Base-by-base conservation (phyloP, 1,140 invertebrate species). In the Andrena cerasifolii region DNA sequence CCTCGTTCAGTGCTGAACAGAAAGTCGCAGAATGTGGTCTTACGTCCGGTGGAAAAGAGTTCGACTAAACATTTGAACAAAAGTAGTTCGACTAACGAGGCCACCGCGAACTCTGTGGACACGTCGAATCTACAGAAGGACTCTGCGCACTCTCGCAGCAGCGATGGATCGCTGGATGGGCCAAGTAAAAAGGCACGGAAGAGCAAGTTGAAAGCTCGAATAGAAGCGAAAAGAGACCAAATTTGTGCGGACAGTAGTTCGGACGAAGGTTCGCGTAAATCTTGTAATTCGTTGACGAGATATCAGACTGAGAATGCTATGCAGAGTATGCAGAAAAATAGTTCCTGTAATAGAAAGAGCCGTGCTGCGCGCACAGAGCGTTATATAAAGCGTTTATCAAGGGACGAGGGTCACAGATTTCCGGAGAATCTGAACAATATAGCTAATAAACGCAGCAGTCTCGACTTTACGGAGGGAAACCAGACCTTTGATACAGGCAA, bases 291-390 rank as follows among this genome's bases (percentile, higher is more conserved):
- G 14, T 94, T 95, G 14, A 94, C 94, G 40, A 93, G 93, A 83
- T 95, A 95, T 84, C 92, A 94, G 83, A 95, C 94, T 88, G 95
- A 95, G 68, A 95, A 95, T 82, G 92, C 94, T 26, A 26, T 18
- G 4, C 71, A 79, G 5, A 74, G 59, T 24, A n/a, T 36, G n/a
- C 61, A 68, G 28, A 83, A 79, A 14, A 94, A 94, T 53, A 94
- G 93, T 33, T 94, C 93, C 5, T 88, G 93, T 47, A 94, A 89
- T 73, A 91, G 93, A 21, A 91, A 92, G 70, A 94, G 94, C 31
- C 93, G 96, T 66, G 94, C 94, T 24, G 96, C 96, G 0, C 93
- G 96, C 81, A 97, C 96, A 59, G 96, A 97, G 89, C 93, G 96
- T 40, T 96, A 97, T 84, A 94, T 96, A 58, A 96, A 96, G 86